Base-by-base conservation (phyloP, 2,888 invertebrate genomes). In the Dolichopus griseipennis region DNA sequence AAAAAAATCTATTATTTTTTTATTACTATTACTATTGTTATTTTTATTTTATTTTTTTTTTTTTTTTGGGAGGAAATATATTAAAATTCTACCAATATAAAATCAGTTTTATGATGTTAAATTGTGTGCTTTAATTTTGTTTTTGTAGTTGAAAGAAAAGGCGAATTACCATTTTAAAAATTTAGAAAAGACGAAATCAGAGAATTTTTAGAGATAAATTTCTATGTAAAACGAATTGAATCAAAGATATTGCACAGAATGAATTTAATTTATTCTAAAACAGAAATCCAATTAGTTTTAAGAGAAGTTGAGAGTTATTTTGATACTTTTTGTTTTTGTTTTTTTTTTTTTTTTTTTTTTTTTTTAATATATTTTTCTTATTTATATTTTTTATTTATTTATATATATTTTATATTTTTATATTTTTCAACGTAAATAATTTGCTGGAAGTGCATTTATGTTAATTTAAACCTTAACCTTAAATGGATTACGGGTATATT, bases 181-280 rank as follows among this genome's bases (percentile, higher is more conserved):
- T 9, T 9, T 2, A 12, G 8, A 12, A 41, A 9, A 41, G 8
- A 41, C 3, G 15, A 9, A 2, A 41, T 41, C 3, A 41, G 3
- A 9, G 9, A 41, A 12, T 6, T 41, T n/a, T 27, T 27, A 27
- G 15, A 52, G 52, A 52, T 52, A 52, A 52, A 52, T 18, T 52
- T 52, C 18, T 52, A 52, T 15, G 52, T 52, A 52, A 52, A 52
- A 52, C 18, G 52, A 52, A 52, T 52, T 52, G 52, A 52, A 18
- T 52, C 52, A 18, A 52, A 52, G 52, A 52, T 52, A 52, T 52
- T 52, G 52, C 52, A 52, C 52, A 52, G 52, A 52, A 52, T 52
- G 27, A 27, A 7, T 52, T 52, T 52, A 52, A 52, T 52, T 52
- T 52, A 52, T 52, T 52, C 52, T 15, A 5, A 5, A 52, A 52